Evolutionary conservation across 1,140 invertebrate genomes (phyloP), one percentile per base, ranked within the genome.

Genomic region (Delia radicum): DNA sequence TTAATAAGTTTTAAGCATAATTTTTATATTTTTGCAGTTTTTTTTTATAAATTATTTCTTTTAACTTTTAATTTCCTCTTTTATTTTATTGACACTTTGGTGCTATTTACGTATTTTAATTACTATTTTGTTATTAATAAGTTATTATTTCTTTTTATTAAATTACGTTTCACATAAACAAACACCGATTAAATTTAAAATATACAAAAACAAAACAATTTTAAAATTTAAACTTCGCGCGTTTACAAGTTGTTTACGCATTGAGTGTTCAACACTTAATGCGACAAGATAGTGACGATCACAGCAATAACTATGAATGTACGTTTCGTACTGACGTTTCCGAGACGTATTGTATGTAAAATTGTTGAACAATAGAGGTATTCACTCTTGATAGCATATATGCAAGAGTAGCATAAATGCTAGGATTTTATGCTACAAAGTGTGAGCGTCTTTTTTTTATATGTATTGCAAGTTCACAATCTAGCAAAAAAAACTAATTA

Each of bases 201-300:
- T 3, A 18, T n/a, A 18, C 2, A 48, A 48, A 48, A 48, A 48
- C 42, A n/a, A 15, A 48, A 48, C 42, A 33, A 33, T 33, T 33
- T 33, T 33, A 33, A 33, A 33, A 33, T 10, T 33, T 33, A 5
- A 5, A 5, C 10, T 33, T 33, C 4, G 48, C 46, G 46, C n/a
- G 48, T 55, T 7, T 24, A 24, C 48, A 18, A 55, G 65, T 8
- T 69, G n/a, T 69, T 69, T 69, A 69, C 65, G 65, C 65, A 69
- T 69, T 69, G 65, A 69, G 8, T 37, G 31, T 33, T 33, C 65
- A 69, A 69, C 65, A 29, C 65, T 69, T 69, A 69, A 33, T 69
- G 65, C 65, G 65, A 69, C 65, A 69, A 18, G 29, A 24, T 31
- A 18, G 65, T 21, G 65, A 69, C 65, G 65, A 69, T 69, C 65